Evolutionary conservation across 2,888 invertebrate species (phyloP), one percentile per base, ranked within the genome.

Genomic region (Pyralis farinalis): DNA sequence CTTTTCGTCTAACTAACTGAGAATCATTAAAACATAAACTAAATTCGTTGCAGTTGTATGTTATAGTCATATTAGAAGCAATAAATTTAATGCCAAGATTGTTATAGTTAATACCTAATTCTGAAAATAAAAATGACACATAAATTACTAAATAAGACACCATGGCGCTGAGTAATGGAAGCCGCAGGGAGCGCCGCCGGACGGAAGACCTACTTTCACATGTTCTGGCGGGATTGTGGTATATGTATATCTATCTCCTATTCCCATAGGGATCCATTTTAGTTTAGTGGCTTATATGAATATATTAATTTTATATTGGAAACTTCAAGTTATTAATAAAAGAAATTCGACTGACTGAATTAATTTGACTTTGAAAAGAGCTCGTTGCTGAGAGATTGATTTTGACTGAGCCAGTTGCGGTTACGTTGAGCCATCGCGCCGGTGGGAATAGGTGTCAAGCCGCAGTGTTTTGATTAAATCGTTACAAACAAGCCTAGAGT

Each of bases 401-500:
- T 12, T 11, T n/a, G 12, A n/a, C 9, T 8, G 12, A 31, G 8
- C 7, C 3, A 16, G 16, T 32, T 22, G 2, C 22, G 11, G 3
- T 34, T 5, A 22, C n/a, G 10, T 21, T 22, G 11, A 34, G 22
- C 21, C 16, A 4, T 21, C 21, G 21, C 4, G 6, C 12, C n/a
- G n/a, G n/a, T n/a, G n/a, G n/a, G n/a, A n/a, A n/a, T n/a, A 32
- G 9, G 16, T 32, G 16, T 10, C 12, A 10, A 27, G 2, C 12
- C 28, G 9, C 28, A 2, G 16, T 28, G 69, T 64, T 76, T 73
- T 71, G 74, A 77, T 81, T 77, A 75, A 82, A 76, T 76, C 70
- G 57, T 60, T 67, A 70, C 72, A 69, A 73, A 72, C 68, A 67
- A 68, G 78, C 74, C 75, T 77, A 74, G 68, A 73, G 79, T 71